A percentile compares a stretch with the other conserved stretches of the same genome.
Conservation (phyloP, 64 coral and sea anemone species). For the Porites lutea region DNA sequence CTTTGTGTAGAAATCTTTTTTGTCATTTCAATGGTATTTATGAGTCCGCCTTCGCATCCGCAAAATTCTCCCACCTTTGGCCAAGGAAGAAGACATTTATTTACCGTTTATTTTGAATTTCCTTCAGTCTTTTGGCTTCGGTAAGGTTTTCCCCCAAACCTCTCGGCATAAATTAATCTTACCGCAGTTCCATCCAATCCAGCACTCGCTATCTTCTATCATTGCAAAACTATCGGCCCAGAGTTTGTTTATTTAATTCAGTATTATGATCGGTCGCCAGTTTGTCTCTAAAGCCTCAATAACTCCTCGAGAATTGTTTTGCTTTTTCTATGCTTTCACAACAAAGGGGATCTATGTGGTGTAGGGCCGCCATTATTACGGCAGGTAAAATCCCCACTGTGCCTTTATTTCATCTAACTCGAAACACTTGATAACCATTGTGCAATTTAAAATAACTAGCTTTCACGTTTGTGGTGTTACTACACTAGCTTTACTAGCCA, state of each 20-base stretch:
- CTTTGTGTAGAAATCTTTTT: slow-evolving; percentile 31
- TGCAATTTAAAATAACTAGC: not conserved
- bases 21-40: slow-evolving; percentile 37
- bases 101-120: not conserved
- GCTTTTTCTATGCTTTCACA: not conserved
- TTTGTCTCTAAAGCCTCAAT: slow-evolving; percentile 50
- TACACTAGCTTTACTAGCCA: not conserved
- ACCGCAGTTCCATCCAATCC: not conserved
- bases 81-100: not conserved
- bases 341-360: slow-evolving; percentile 15
- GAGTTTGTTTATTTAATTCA: slow-evolving; percentile 31
- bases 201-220: not conserved
- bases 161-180: not conserved
- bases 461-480: not conserved
- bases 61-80: not conserved
- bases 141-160: not conserved
- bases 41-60: slow-evolving; percentile 5
- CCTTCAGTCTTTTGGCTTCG: not conserved
- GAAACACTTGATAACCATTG: not conserved
- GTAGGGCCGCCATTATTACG: not conserved
- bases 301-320: slow-evolving; percentile 36
- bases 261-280: slow-evolving; percentile 31
- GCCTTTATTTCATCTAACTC: slow-evolving; percentile 10
- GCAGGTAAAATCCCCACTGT: not conserved
- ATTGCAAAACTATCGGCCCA: not conserved